Evolutionary conservation across 1,140 invertebrate species (phyloP), one percentile per base, ranked within the genome.

Genomic region (Hyphantria cunea): DNA sequence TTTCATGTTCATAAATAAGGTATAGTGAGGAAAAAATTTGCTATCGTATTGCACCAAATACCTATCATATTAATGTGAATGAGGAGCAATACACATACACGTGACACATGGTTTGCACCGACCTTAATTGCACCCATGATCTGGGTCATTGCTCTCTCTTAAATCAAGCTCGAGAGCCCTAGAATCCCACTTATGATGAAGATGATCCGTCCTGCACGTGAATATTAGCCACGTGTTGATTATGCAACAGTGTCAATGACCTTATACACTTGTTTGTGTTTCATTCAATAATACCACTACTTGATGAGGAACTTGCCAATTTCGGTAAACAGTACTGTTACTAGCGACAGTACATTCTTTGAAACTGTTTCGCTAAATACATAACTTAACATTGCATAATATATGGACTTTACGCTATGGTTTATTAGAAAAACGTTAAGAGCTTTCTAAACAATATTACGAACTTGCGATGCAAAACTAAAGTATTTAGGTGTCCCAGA

Each of bases 131-230:
- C 70, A 66, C 63, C 49, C 47, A 72, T 74, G 72, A 85, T 84
- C 78, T 88, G 76, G 81, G 84, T 55, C 85, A 65, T 76, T 87
- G 84, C 85, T 90, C 87, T 88, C 86, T 90, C 85, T 90, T 78
- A 90, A 88, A 87, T 86, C 83, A 89, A 89, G 80, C 86, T 86
- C 64, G 72, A 76, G 68, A 82, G 84, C 81, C 83, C 85, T 87
- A 90, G 77, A 90, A 77, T 78, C 83, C 82, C 72, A 87, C 80
- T 86, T 87, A 80, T 74, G 54, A 62, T 48, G 59, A 67, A 67
- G 74, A 78, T 76, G 72, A 81, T 77, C 79, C 76, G 80, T 78
- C 80, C 82, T 82, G 52, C 72, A 77, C 72, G 73, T 74, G 74
- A 74, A 70, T 64, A 64, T 58, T 60, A 64, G 39, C 59, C 62